Evolutionary conservation across 2,888 invertebrate genomes (phyloP).

Genomic region (Deroplatys truncata): DNA sequence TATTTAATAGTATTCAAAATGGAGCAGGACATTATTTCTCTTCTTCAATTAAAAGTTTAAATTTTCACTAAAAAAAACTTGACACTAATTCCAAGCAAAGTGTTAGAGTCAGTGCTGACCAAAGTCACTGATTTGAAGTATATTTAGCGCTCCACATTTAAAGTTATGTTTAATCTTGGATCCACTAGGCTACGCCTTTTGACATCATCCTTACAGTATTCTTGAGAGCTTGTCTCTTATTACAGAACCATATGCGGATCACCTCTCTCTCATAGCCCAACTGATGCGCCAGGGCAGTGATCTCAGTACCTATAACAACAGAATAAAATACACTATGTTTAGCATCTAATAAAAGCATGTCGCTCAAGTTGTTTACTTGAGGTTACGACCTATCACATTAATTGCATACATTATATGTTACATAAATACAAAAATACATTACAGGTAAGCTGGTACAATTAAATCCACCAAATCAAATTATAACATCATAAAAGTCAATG

Average conservation of each 20-base stretch:
- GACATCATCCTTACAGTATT: slow-evolving; percentile 97
- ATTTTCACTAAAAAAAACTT: background rate
- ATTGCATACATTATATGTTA: too few species aligned
- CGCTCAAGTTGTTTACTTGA: background rate
- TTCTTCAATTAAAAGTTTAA: background rate
- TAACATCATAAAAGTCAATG: too few species aligned
- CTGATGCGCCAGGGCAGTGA: slow-evolving; percentile 91
- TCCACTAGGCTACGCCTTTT: slow-evolving; percentile 51
- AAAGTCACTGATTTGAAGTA: background rate
- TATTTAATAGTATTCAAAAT: background rate
- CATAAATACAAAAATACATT: too few species aligned
- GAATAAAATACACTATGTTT: slow-evolving; percentile 13
- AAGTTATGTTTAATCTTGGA: background rate
- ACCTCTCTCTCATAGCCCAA: slow-evolving; percentile 96
- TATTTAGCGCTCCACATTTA: background rate
- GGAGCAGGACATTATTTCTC: background rate
- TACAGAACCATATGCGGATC: slow-evolving; percentile 99
- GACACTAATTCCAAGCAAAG: background rate
- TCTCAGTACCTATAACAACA: slow-evolving; percentile 79
- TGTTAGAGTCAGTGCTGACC: background rate
- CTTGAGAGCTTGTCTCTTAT: slow-evolving; percentile 95
- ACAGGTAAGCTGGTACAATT: too few species aligned
- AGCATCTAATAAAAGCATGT: background rate
- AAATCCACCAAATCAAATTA: too few species aligned
- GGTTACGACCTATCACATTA: too few species aligned